Conservation (phyloP, 2,113 vertebrate species). For the Podiceps cristatus region DNA sequence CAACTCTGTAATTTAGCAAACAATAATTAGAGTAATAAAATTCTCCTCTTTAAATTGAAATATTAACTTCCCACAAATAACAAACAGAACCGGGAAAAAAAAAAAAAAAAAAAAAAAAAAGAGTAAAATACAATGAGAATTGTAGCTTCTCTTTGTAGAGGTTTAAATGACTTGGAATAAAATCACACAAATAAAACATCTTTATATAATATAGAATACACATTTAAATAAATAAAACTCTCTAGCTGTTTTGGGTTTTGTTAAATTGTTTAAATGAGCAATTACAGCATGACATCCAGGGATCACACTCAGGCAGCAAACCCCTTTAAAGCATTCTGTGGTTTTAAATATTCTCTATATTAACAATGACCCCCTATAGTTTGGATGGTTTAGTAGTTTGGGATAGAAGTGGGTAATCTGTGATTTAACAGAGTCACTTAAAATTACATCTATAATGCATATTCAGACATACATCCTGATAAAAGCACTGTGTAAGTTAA, state of each 20-base stretch:
- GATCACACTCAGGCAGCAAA: neutral
- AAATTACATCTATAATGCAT: neutral
- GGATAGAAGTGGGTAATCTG: neutral
- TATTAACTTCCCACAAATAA: neutral
- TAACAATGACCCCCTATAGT: neutral
- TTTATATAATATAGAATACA: neutral
- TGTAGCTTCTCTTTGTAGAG: neutral
- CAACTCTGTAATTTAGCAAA: slow-evolving; percentile 40
- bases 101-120: too few relatives aligned
- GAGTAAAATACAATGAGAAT: neutral
- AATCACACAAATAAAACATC: neutral
- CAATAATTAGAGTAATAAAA: slow-evolving; percentile 24
- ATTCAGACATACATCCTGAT: neutral
- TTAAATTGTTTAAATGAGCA: slow-evolving; percentile 47
- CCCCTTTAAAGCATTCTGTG: neutral
- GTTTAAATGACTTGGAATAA: neutral
- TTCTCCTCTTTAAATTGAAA: neutral
- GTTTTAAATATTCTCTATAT: slow-evolving; percentile 22
- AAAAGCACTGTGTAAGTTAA: neutral
- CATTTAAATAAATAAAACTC: slow-evolving; percentile 46
- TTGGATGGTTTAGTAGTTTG: neutral
- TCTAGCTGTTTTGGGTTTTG: neutral
- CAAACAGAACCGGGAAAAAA: neutral
- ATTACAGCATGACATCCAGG: neutral
- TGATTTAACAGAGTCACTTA: neutral